Evolutionary conservation across 1,140 invertebrate genomes (phyloP).

Genomic region (Platyscapa corneri): DNA sequence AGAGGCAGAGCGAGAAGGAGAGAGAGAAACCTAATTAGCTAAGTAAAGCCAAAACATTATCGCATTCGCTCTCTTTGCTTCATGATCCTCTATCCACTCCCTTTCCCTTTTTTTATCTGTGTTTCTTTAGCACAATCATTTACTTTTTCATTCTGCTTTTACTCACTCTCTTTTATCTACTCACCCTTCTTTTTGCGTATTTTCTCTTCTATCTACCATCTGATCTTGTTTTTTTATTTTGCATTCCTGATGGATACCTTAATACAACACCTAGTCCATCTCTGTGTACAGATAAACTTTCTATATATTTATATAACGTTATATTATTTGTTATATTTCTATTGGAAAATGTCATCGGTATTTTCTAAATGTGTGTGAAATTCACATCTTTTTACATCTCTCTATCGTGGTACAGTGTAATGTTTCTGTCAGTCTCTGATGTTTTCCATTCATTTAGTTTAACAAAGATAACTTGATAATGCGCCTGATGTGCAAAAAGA

Average conservation of each 20-base stretch:
- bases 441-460: background rate
- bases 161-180: slow-evolving; percentile 36
- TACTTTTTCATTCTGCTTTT: slow-evolving; percentile 48
- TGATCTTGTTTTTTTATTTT: slow-evolving; percentile 35
- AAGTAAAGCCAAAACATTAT: slow-evolving; percentile 74
- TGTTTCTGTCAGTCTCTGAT: background rate
- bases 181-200: slow-evolving; percentile 14
- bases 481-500: background rate
- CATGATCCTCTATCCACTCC: background rate
- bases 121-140: slow-evolving; percentile 48
- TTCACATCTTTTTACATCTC: background rate
- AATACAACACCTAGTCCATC: background rate
- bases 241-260: background rate
- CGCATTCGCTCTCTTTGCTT: slow-evolving; percentile 51
- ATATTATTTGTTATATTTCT: slow-evolving; percentile 13
- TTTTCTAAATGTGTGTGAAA: background rate
- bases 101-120: slow-evolving; percentile 37
- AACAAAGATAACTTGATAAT: slow-evolving; percentile 13
- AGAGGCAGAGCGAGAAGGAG: slow-evolving; percentile 50
- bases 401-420: background rate
- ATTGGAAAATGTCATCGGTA: slow-evolving; percentile 30
- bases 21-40: slow-evolving; percentile 72
- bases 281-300: background rate
- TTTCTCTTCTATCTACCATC: slow-evolving; percentile 44
- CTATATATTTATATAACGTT: background rate